Base-by-base conservation (phyloP, 2,888 invertebrate species). In the Andrena flavipes region DNA sequence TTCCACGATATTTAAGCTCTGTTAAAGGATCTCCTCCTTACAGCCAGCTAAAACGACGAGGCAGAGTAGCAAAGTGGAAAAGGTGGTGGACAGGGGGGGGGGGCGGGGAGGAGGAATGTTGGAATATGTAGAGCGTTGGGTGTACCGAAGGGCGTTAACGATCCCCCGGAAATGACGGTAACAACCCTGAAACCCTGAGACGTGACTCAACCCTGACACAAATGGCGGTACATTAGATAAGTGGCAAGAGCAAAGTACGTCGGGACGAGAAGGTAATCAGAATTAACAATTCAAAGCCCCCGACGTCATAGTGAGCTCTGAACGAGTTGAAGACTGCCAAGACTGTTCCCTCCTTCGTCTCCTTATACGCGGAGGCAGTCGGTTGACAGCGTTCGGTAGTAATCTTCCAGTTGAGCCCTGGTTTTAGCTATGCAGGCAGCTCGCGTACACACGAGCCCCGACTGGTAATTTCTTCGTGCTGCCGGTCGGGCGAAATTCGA, bases 201-300 rank as follows among this genome's bases (percentile, higher is more conserved):
- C 84, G 87, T 88, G 89, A 90, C 86, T 90, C 88, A 88, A 83
- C 84, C 82, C 84, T 82, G 89, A 87, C 91, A 87, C 85, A 90
- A 91, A 91, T 90, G 90, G 84, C 78, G 87, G 86, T 85, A 84
- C 88, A 90, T 91, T 90, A 90, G 88, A 84, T 82, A 78, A 79
- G 86, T 75, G 82, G 77, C 48, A 69, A 76, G 71, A 54, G 51
- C 59, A 73, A 80, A 73, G 77, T 80, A 84, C 80, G 74, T 78
- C 80, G 72, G 71, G 74, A 81, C 74, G 80, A 79, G 79, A 83
- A 75, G 80, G 78, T 89, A 90, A 91, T 91, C 91, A 90, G 87
- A 90, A 91, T 90, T 91, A 91, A 91, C 90, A 90, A 91, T 91
- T 91, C 90, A 90, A 84, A 85, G 86, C 82, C 82, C 10, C 49